phyloP scores from a whole-genome alignment of 1,140 invertebrate genomes.

The Zelostemma sp. region DNA sequence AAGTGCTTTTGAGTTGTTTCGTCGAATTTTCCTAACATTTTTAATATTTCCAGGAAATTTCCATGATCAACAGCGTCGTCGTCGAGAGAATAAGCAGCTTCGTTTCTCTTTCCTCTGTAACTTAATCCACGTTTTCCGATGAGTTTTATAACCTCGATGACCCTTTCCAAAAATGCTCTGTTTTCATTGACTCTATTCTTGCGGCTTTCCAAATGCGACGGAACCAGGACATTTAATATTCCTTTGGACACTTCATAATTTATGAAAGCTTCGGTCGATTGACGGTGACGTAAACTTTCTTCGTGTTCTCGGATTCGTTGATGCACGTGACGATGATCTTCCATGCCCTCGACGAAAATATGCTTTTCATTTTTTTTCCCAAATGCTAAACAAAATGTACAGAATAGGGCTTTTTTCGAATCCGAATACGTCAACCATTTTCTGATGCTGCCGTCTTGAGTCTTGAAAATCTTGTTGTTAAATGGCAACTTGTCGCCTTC shows the following conservation, averaged over 20 bases:
- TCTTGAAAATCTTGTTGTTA: neutral
- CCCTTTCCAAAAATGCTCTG: constrained; percentile 8
- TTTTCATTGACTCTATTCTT: neutral
- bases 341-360: constrained; percentile 12
- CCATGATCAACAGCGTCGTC: constrained; percentile 9
- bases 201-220: constrained; percentile 5
- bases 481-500: neutral
- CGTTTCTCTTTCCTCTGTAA: constrained; percentile 11
- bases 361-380: neutral
- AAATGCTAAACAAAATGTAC: constrained; percentile 19
- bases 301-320: constrained; percentile 12
- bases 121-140: constrained; percentile 17
- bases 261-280: constrained; percentile 8
- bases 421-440: constrained; percentile 7
- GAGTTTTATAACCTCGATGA: constrained; percentile 19
- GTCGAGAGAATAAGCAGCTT: constrained; percentile 16
- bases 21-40: constrained; percentile 19
- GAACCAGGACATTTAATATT: constrained; percentile 3
- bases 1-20: constrained; percentile 8
- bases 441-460: neutral
- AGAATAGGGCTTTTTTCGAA: constrained; percentile 9
- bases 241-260: constrained; percentile 3
- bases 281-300: neutral
- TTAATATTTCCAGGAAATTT: constrained; percentile 21
- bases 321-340: constrained; percentile 3